Conservation (phyloP, 1,140 invertebrate genomes). For the Trinorchestia longiramus region DNA sequence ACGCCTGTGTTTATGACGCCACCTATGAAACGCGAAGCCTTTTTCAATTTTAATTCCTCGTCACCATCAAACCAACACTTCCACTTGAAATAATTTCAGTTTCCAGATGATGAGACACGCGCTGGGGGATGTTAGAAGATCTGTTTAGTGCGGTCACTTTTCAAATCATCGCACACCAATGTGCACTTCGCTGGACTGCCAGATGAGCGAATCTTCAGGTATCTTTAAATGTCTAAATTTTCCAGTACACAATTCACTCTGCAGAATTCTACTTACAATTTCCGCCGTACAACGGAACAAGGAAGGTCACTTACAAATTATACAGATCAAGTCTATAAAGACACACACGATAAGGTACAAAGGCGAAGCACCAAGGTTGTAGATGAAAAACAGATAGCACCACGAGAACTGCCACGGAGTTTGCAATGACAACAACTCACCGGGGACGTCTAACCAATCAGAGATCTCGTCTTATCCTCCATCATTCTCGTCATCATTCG, state of each 20-base stretch:
- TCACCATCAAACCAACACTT: not conserved
- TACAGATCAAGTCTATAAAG: slow-evolving; percentile 19
- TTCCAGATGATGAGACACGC: not conserved
- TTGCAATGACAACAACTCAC: too few species aligned
- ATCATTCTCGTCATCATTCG: too few species aligned
- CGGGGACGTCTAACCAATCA: too few species aligned
- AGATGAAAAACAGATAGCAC: slow-evolving; percentile 30
- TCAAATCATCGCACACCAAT: too few species aligned
- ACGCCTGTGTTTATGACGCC: not conserved
- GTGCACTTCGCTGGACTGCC: not conserved
- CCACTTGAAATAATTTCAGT: not conserved
- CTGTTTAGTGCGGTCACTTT: too few species aligned
- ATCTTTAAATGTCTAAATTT: not conserved
- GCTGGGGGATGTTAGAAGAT: too few species aligned
- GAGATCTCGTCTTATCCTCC: too few species aligned
- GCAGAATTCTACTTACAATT: not conserved
- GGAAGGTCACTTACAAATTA: not conserved
- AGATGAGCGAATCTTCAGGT: not conserved
- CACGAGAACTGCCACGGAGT: not conserved
- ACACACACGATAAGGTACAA: slow-evolving; percentile 34
- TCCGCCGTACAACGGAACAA: not conserved
- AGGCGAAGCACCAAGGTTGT: slow-evolving; percentile 41
- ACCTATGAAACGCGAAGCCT: not conserved
- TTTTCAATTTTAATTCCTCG: not conserved
- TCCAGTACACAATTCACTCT: not conserved